These are phyloP conservation scores for Rutilus rutilus DNA, from an alignment of 2,113 vertebrate species.

Conservation along the genomic window DNA sequence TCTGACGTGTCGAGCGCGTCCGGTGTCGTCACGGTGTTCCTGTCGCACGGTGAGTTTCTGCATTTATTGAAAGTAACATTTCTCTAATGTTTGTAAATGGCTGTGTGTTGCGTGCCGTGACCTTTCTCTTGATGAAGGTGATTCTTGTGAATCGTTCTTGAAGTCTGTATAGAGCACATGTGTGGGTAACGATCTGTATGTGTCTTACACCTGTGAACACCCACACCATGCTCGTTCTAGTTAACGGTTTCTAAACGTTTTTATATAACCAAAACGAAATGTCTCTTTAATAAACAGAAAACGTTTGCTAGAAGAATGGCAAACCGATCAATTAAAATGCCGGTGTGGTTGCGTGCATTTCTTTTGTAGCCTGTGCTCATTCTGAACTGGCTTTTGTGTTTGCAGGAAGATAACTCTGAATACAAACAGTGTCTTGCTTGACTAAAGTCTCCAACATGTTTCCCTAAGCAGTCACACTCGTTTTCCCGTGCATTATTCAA, in stretches of 20 bases:
- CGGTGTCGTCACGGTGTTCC: not conserved
- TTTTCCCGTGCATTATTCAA: conserved; percentile 22
- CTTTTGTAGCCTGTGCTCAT: not conserved
- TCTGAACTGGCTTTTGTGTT: not conserved
- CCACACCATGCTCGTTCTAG: conserved; percentile 69
- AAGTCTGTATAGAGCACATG: conserved; percentile 66
- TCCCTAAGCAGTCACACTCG: not conserved
- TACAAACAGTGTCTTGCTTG: not conserved
- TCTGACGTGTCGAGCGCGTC: too few relatives aligned
- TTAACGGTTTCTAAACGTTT: conserved; percentile 79
- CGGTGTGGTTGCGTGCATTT: conserved; percentile 60
- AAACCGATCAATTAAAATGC: conserved; percentile 74
- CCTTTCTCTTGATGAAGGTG: conserved; percentile 75
- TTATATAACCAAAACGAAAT: conserved; percentile 74
- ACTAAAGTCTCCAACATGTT: conserved; percentile 11
- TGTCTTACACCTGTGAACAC: conserved; percentile 73
- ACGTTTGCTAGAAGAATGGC: conserved; percentile 59
- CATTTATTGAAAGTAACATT: conserved; percentile 70
- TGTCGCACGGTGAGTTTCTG: conserved; percentile 56
- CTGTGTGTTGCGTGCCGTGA: conserved; percentile 75
- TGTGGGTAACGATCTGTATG: conserved; percentile 69
- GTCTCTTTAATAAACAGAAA: conserved; percentile 75
- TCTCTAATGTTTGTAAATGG: conserved; percentile 71
- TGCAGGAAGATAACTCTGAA: not conserved
- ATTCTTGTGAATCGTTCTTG: conserved; percentile 73